Evolutionary conservation across 2,888 invertebrate genomes (phyloP).

Genomic region (Sesia bembeciformis): DNA sequence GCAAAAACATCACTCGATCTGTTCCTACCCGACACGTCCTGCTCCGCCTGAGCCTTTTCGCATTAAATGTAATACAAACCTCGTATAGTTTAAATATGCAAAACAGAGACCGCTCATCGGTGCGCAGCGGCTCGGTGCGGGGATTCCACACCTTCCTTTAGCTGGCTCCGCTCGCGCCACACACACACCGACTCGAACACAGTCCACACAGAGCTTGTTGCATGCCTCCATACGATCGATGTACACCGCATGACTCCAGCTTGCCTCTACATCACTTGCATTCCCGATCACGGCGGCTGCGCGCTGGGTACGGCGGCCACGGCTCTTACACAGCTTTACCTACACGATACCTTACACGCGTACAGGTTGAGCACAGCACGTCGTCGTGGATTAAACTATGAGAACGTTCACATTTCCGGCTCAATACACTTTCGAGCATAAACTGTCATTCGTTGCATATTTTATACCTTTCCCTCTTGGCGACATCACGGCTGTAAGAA

Average conservation of each 20-base stretch:
- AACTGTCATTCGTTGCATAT: conserved; percentile 66
- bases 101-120: conserved; percentile 2
- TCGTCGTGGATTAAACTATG: conserved; percentile 21
- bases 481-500: conserved; percentile 56
- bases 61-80: conserved; percentile 14
- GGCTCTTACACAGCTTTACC: conserved; percentile 55
- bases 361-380: conserved; percentile 64
- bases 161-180: conserved; percentile 73
- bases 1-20: conserved; percentile 62
- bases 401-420: conserved; percentile 46
- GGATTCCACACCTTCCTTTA: conserved; percentile 45
- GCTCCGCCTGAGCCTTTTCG: conserved; percentile 49
- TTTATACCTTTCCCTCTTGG: conserved; percentile 74
- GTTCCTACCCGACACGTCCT: conserved; percentile 53
- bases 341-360: conserved; percentile 68
- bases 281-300: conserved; percentile 69
- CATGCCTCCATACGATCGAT: conserved; percentile 53
- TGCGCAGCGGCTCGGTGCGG: conserved; percentile 48
- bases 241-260: conserved; percentile 65
- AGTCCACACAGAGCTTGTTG: conserved; percentile 51
- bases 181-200: conserved; percentile 44
- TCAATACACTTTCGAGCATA: conserved; percentile 59
- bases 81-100: not conserved
- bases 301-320: conserved; percentile 36
- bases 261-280: conserved; percentile 64